A percentile compares a stretch with the other conserved stretches of the same genome.
These are phyloP conservation scores for Cinclus mexicanus DNA, from an alignment of 2,113 vertebrate genomes.

Conservation along the genomic window DNA sequence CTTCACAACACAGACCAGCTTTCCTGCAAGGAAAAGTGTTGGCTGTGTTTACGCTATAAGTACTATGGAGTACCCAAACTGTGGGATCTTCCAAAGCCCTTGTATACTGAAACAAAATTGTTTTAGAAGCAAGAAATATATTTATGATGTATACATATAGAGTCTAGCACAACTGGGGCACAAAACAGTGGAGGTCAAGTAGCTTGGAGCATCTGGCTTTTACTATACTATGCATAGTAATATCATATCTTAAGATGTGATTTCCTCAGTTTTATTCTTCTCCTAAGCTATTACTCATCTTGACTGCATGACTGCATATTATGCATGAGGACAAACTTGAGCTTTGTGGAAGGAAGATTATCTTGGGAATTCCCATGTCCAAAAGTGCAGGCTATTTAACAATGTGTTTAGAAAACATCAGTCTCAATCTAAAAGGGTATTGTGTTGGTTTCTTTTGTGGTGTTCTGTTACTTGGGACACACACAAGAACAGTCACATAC, in stretches of 20 bases:
- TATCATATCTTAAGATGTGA: not conserved
- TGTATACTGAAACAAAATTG: not conserved
- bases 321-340: slow-evolving; percentile 48
- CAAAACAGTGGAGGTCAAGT: accelerated
- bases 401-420: not conserved
- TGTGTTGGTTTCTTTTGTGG: not conserved
- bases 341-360: not conserved
- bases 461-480: not conserved
- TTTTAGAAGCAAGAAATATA: not conserved
- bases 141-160: not conserved
- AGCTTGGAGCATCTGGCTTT: not conserved
- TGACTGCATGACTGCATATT: slow-evolving; percentile 12
- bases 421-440: not conserved
- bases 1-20: not conserved
- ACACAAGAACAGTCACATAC: not conserved
- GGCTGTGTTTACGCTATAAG: not conserved
- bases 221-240: not conserved
- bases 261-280: slow-evolving; percentile 18
- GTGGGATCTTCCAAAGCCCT: not conserved
- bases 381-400: not conserved
- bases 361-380: not conserved
- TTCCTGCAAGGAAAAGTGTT: not conserved
- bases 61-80: not conserved
- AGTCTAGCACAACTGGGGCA: not conserved
- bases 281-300: slow-evolving; percentile 26